Evolutionary conservation across 1,140 invertebrate species (phyloP).

Genomic region (Ceratosolen fusciceps): DNA sequence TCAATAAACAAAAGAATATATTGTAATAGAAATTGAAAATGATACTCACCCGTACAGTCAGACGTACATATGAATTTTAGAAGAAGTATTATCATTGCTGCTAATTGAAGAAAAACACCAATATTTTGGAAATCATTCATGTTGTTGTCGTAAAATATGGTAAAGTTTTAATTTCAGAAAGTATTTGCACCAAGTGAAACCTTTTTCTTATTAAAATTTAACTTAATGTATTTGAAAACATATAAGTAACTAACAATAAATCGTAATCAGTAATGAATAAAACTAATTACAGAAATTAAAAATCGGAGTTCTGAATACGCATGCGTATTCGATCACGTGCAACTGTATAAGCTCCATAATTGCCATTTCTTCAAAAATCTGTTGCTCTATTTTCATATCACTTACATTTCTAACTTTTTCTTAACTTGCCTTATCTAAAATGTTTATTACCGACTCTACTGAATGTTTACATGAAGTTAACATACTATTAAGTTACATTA

Average conservation of each 20-base stretch:
- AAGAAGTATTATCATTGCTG: constrained; percentile 38
- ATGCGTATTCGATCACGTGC: constrained; percentile 22
- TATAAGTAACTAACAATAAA: constrained; percentile 36
- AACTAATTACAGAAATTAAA: constrained; percentile 30
- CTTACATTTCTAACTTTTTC: constrained; percentile 19
- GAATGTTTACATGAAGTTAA: not conserved
- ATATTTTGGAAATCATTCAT: constrained; percentile 46
- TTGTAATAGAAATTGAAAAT: too few relatives aligned
- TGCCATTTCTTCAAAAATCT: constrained; percentile 27
- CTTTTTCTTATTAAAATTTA: constrained; percentile 14
- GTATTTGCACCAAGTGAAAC: too few relatives aligned
- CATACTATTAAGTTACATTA: not conserved
- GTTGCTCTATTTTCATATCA: constrained; percentile 17
- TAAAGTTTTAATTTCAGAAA: too few relatives aligned
- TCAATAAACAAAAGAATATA: too few relatives aligned
- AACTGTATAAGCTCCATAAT: constrained; percentile 2
- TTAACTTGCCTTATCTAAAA: constrained; percentile 20
- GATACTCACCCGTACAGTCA: constrained; percentile 41
- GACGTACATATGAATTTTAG: constrained; percentile 38
- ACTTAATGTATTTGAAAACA: not conserved
- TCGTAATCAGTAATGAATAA: constrained; percentile 10
- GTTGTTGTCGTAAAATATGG: too few relatives aligned
- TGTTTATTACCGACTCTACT: constrained; percentile 7
- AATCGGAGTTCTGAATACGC: constrained; percentile 21
- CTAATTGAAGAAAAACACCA: constrained; percentile 41